These are phyloP conservation scores for Boulengeromyrus knoepffleri DNA, from an alignment of 2,113 vertebrate species.

Conservation along the genomic window DNA sequence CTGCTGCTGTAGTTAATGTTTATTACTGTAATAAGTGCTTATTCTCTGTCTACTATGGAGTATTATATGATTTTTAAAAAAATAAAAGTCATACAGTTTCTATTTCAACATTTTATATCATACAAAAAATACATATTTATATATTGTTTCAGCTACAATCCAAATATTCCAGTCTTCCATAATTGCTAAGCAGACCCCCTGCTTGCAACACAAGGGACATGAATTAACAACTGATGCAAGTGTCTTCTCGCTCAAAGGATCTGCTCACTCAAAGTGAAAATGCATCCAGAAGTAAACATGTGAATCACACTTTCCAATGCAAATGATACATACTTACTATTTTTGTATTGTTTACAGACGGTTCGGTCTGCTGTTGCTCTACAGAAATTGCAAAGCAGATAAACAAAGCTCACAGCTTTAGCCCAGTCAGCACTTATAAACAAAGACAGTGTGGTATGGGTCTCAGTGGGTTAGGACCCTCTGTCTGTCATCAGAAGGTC, in stretches of 20 bases:
- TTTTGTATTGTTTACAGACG: neutral
- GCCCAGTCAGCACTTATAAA: neutral
- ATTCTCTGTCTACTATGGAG: neutral
- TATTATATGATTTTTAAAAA: neutral
- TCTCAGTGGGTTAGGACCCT: neutral
- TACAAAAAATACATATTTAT: neutral
- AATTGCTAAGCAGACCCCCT: neutral
- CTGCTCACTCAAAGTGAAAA: neutral
- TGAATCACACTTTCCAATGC: constrained; percentile 6
- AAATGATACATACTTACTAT: neutral
- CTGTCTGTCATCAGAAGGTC: neutral
- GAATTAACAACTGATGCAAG: neutral
- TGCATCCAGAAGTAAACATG: neutral
- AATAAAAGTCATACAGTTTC: neutral
- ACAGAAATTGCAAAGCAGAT: neutral
- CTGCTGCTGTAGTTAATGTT: neutral
- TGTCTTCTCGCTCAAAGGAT: neutral
- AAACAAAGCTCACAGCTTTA: neutral
- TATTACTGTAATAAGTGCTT: neutral
- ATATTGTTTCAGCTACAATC: neutral
- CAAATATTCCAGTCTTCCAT: neutral
- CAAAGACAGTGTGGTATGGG: neutral
- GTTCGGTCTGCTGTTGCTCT: neutral
- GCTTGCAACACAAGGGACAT: neutral
- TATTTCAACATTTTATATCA: neutral